Conservation (phyloP, 2,113 vertebrate species). For the Elaphurus davidianus region DNA sequence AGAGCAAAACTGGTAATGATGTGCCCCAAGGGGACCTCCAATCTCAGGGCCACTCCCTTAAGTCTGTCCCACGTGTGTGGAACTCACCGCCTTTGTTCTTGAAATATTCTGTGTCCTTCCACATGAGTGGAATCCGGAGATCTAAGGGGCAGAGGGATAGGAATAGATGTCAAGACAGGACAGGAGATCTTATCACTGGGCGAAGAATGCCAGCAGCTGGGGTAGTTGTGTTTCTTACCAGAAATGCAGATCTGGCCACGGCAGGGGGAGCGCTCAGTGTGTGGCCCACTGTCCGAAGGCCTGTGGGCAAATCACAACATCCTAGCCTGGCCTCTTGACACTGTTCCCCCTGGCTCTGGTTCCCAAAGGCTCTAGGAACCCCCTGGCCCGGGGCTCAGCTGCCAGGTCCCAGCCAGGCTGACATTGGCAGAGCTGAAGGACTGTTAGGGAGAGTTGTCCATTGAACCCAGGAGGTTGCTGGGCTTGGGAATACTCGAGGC, state of each 20-base stretch:
- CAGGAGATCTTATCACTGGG: neutral
- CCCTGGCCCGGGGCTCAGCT: neutral
- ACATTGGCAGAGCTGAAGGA: neutral
- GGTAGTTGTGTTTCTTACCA: constrained; percentile 77
- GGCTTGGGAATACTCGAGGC: neutral
- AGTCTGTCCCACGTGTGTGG: neutral
- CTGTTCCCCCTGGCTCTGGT: neutral
- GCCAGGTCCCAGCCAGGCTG: neutral
- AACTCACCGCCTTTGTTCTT: constrained; percentile 96
- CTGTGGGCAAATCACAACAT: constrained; percentile 74
- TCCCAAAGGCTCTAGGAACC: neutral
- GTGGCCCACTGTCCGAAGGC: constrained; percentile 87
- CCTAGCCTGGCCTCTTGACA: neutral
- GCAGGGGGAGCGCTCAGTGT: constrained; percentile 87
- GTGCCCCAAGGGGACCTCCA: neutral
- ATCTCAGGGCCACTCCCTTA: neutral
- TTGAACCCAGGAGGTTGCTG: neutral
- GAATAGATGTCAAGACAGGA: neutral
- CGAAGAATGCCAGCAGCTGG: neutral
- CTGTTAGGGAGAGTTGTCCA: neutral
- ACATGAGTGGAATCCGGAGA: constrained; percentile 96
- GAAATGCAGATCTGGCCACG: constrained; percentile 92
- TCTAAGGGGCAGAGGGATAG: constrained; percentile 78
- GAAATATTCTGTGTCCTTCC: constrained; percentile 98
- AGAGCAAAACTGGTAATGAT: neutral